Base-by-base conservation (phyloP, 2,797 vertebrate species). In the Euthynnus affinis region DNA sequence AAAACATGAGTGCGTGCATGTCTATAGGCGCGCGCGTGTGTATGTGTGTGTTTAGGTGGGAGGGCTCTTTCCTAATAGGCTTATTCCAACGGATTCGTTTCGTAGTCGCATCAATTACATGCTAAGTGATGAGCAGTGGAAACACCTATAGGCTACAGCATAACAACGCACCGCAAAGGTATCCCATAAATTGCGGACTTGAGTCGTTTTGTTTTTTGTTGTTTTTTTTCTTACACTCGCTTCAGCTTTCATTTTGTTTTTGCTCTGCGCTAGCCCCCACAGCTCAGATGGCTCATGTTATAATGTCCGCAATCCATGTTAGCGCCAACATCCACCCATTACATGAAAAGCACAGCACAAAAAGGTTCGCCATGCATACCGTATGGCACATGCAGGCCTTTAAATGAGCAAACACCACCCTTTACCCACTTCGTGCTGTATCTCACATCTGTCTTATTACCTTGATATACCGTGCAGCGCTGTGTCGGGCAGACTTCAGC, bases 241-340 rank as follows among this genome's bases (percentile, higher is more conserved):
- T 55, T 68, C 53, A 75, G 61, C 65, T 78, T 62, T 81, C 66
- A 77, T 87, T 76, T 82, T 74, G 57, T 76, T 74, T 57, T 74
- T 56, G 44, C 71, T 76, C 77, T 66, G 79, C 89, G 56, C 75
- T 90, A 88, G 71, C 85, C 57, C 74, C 71, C 67, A 57, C 82
- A 79, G 78, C 81, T 79, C 89, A 18, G 63, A 86, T 74, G 75
- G 61, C 71, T 88, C 75, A 51, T 76, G 63, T 88, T 84, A 29
- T 82, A 81, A 76, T 76, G 86, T 76, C 83, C 87, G 91, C 89
- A 92, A 90, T 84, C 81, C 87, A 72, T 80, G 75, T 84, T 78
- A 83, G 84, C 90, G 82, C 83, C 84, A 87, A 83, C 83, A 81
- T 75, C 84, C 84, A 80, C 55, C 83, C 82, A 73, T 84, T 75